Conservation (phyloP, 2,888 invertebrate genomes). For the Agrochola litura region DNA sequence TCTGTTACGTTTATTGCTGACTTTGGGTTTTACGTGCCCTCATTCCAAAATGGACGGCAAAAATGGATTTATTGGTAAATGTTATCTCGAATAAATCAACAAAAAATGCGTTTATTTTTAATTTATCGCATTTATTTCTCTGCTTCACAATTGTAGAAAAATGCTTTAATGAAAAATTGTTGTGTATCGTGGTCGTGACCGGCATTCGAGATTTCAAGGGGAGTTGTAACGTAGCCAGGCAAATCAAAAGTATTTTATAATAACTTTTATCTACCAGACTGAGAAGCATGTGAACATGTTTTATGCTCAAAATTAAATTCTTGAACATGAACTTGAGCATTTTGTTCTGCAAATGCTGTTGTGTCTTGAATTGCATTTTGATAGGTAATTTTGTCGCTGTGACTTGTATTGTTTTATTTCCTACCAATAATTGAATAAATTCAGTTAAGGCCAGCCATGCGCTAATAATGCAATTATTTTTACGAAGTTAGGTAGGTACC, state of each 20-base stretch:
- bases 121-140: conserved; percentile 61
- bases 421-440: background rate
- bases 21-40: background rate
- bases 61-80: conserved; percentile 45
- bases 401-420: background rate
- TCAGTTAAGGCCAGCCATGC: background rate
- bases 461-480: background rate
- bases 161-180: conserved; percentile 77
- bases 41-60: conserved; percentile 2
- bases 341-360: conserved; percentile 4
- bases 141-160: conserved; percentile 66
- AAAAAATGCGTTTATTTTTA: conserved; percentile 46
- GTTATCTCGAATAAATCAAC: conserved; percentile 54
- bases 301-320: conserved; percentile 73
- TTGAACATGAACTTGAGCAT: conserved; percentile 60
- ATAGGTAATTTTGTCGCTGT: background rate
- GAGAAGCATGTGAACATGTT: conserved; percentile 60
- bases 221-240: conserved; percentile 61
- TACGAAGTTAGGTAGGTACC: background rate
- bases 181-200: conserved; percentile 69
- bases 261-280: conserved; percentile 75
- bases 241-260: conserved; percentile 82
- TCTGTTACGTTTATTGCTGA: background rate
- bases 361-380: background rate
- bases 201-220: conserved; percentile 61